phyloP scores from a whole-genome alignment of 2,797 vertebrate species.

The Sciurus vulgaris region DNA sequence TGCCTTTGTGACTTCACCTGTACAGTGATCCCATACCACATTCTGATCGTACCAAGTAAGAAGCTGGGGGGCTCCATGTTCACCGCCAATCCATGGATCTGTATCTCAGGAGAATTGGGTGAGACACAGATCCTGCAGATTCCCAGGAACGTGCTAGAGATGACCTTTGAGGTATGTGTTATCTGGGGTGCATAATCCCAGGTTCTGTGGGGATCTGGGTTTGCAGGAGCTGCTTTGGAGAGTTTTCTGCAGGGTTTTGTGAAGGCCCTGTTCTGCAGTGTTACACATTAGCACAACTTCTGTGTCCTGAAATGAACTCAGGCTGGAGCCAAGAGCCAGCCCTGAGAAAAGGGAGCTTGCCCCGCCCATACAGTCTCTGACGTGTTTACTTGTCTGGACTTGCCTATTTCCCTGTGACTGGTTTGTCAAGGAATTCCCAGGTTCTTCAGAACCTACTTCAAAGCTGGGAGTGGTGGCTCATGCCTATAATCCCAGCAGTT shows the following conservation, averaged over 20 bases:
- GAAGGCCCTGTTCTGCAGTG: slow-evolving; percentile 18
- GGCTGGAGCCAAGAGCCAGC: neutral
- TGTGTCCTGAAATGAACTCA: slow-evolving; percentile 55
- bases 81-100: slow-evolving; percentile 99
- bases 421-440: neutral
- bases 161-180: slow-evolving; percentile 96
- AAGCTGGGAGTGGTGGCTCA: no score
- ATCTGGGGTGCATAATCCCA: neutral
- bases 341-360: neutral
- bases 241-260: slow-evolving; percentile 34
- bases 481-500: no score
- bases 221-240: slow-evolving; percentile 27
- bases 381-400: neutral
- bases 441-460: neutral
- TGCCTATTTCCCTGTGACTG: neutral
- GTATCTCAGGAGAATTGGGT: slow-evolving; percentile 97
- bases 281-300: neutral
- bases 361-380: neutral
- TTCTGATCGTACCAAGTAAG: slow-evolving; percentile 97
- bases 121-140: slow-evolving; percentile 98
- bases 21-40: slow-evolving; percentile 99
- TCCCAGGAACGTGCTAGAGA: slow-evolving; percentile 96
- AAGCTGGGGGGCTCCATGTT: slow-evolving; percentile 99
- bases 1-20: slow-evolving; percentile 58
- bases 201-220: slow-evolving; percentile 40